Conservation (phyloP, 64 coral and sea anemone species). For the Cladopsammia gracilis region DNA sequence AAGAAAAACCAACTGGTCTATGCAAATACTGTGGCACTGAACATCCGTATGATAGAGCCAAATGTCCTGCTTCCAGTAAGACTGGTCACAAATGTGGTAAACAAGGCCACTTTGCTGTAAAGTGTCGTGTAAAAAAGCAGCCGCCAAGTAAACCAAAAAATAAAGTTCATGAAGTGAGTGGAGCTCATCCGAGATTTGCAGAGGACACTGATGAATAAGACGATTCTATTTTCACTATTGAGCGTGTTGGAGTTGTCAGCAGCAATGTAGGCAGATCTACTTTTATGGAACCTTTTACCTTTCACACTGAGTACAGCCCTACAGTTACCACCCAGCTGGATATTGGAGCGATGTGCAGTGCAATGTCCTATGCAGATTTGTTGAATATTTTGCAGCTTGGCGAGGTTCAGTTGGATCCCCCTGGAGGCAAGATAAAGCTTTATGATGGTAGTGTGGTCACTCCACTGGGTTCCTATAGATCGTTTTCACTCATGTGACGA, state of each 20-base stretch:
- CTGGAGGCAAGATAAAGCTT: conserved; percentile 25
- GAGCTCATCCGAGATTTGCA: too few relatives aligned
- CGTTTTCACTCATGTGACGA: too few relatives aligned
- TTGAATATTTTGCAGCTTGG: too few relatives aligned
- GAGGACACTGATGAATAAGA: conserved; percentile 11
- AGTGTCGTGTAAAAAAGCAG: neutral
- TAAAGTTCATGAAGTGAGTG: neutral
- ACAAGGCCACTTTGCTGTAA: neutral
- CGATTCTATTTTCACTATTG: neutral
- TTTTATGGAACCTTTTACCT: neutral
- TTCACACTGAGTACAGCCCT: too few relatives aligned
- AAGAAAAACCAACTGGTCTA: too few relatives aligned
- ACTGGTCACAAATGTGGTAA: neutral
- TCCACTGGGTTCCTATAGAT: conserved; percentile 14
- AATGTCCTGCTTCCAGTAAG: neutral
- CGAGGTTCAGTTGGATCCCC: conserved; percentile 1
- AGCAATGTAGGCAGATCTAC: neutral
- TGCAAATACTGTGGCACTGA: conserved; percentile 9
- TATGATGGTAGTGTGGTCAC: conserved; percentile 6
- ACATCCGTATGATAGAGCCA: neutral
- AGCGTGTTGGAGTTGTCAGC: conserved; percentile 23
- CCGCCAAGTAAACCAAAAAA: neutral
- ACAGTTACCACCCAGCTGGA: conserved; percentile 7
- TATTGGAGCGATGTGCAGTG: neutral
- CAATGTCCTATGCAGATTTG: neutral